Conservation (phyloP, 2,113 vertebrate species). For the Hystrix cristata region DNA sequence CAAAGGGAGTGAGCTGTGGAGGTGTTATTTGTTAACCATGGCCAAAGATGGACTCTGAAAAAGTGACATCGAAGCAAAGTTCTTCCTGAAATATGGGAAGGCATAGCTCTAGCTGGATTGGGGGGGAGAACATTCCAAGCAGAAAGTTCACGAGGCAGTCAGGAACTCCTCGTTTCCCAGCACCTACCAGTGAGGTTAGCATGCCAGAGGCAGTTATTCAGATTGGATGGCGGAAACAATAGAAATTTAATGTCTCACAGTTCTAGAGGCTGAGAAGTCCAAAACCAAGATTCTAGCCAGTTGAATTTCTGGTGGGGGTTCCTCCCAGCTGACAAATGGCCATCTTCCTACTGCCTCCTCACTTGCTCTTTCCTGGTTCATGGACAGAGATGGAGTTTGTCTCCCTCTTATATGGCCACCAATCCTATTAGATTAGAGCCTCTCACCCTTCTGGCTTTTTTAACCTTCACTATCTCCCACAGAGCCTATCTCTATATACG, state of each 20-base stretch:
- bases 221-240: too few relatives aligned
- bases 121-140: too few relatives aligned
- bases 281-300: neutral
- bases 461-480: neutral
- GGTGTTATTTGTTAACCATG: neutral
- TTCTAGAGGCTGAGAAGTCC: neutral
- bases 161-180: fast-evolving
- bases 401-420: neutral
- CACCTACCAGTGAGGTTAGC: neutral
- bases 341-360: neutral
- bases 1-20: neutral
- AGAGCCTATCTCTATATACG: neutral
- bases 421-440: neutral
- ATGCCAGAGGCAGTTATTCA: neutral
- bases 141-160: fast-evolving
- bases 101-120: neutral
- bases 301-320: neutral
- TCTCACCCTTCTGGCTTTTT: neutral
- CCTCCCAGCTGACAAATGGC: neutral
- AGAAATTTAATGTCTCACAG: neutral
- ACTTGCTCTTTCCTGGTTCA: neutral
- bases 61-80: conserved; percentile 20
- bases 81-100: neutral
- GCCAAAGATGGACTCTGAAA: neutral
- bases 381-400: neutral